Evolutionary conservation across 2,113 vertebrate genomes (phyloP).

Genomic region (Malaclemys terrapin): DNA sequence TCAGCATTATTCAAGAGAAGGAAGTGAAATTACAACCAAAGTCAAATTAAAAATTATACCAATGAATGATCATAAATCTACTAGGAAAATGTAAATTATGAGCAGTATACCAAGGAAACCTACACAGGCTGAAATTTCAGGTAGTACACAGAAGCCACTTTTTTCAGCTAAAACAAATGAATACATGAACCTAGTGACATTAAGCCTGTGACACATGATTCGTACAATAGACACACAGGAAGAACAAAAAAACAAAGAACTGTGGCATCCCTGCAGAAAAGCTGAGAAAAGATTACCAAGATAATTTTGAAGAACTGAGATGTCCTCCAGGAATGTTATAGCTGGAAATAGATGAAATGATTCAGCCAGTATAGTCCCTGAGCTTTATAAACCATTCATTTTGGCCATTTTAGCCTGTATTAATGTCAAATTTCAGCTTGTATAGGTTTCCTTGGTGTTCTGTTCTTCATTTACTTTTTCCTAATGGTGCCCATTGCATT

Average conservation of each 20-base stretch:
- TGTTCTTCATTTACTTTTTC: too few relatives aligned
- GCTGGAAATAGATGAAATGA: background rate
- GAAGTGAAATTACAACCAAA: background rate
- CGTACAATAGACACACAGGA: background rate
- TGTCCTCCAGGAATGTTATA: background rate
- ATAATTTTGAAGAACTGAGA: background rate
- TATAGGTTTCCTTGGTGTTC: too few relatives aligned
- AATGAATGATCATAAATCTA: background rate
- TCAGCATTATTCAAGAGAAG: background rate
- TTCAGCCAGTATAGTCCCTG: background rate
- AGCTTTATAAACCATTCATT: too few relatives aligned
- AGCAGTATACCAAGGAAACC: background rate
- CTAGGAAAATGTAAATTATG: background rate
- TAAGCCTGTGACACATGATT: background rate
- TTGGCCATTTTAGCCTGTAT: too few relatives aligned
- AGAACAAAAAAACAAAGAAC: background rate
- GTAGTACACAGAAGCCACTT: background rate
- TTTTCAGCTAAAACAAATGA: background rate
- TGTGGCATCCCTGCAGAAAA: background rate
- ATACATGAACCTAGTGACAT: background rate
- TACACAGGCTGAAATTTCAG: background rate
- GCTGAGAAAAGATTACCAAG: background rate
- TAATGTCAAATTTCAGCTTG: too few relatives aligned
- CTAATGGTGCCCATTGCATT: background rate
- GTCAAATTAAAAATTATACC: background rate